phyloP scores from a whole-genome alignment of 1,140 invertebrate genomes.

The Tachypleus tridentatus region DNA sequence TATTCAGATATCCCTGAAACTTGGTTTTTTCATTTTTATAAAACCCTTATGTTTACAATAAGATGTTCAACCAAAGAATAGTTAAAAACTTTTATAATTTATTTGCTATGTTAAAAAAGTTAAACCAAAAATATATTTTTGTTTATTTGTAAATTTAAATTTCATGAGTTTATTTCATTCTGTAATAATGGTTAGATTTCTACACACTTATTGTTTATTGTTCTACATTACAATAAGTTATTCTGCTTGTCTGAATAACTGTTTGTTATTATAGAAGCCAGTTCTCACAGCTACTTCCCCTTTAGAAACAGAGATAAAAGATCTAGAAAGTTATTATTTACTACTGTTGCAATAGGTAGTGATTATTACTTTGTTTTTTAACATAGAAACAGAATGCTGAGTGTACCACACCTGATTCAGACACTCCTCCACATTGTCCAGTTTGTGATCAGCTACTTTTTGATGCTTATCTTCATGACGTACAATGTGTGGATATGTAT shows the following conservation, averaged over 20 bases:
- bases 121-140: too few species aligned
- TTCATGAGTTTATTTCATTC: too few species aligned
- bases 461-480: constrained; percentile 45
- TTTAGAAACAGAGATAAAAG: not conserved
- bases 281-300: not conserved
- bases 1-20: too few species aligned
- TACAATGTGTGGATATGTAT: constrained; percentile 42
- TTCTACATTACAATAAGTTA: not conserved
- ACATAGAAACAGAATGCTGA: constrained; percentile 46
- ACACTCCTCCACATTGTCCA: constrained; percentile 67
- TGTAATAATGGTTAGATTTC: not conserved
- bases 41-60: too few species aligned
- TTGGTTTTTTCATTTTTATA: too few species aligned
- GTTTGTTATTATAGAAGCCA: not conserved
- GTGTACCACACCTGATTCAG: constrained; percentile 60
- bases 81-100: too few species aligned
- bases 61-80: too few species aligned
- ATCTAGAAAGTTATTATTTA: not conserved
- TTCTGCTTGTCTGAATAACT: not conserved
- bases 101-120: too few species aligned
- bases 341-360: not conserved
- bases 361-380: constrained; percentile 5
- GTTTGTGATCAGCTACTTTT: constrained; percentile 37
- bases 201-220: not conserved
- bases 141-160: too few species aligned